phyloP scores from a whole-genome alignment of 2,113 vertebrate species.

The Eulemur macaco region DNA sequence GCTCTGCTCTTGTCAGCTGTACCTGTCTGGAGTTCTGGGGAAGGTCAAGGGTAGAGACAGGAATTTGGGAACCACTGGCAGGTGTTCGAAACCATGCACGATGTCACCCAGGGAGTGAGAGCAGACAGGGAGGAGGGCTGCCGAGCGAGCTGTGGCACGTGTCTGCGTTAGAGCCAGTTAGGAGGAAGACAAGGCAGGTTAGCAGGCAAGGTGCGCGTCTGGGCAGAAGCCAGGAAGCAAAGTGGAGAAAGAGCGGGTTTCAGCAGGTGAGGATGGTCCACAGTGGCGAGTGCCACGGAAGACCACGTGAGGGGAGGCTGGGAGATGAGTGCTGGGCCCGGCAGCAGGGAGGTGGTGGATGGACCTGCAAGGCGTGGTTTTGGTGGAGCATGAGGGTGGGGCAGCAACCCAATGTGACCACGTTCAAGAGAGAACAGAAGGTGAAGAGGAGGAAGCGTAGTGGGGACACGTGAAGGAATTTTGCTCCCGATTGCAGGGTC shows the following conservation, averaged over 20 bases:
- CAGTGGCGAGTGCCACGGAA: fast-evolving
- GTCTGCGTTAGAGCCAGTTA: not conserved
- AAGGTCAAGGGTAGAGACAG: not conserved
- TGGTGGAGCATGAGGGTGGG: not conserved
- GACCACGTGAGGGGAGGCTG: not conserved
- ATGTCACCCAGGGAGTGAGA: not conserved
- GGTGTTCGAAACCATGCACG: not conserved
- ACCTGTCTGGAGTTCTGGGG: too few relatives aligned
- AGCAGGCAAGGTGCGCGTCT: too few relatives aligned
- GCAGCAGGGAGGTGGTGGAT: not conserved
- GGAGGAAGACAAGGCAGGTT: not conserved
- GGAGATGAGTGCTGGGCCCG: not conserved
- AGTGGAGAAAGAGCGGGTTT: not conserved
- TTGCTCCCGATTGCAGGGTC: not conserved
- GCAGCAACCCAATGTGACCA: not conserved
- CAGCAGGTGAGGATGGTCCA: not conserved
- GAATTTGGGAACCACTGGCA: not conserved
- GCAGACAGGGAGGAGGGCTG: not conserved
- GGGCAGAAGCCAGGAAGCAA: not conserved
- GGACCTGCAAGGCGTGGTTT: not conserved
- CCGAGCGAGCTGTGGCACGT: too few relatives aligned
- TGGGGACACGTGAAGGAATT: not conserved
- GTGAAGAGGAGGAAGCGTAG: not conserved
- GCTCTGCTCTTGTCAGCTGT: not conserved
- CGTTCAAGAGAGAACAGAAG: not conserved